phyloP scores from a whole-genome alignment of 2,888 invertebrate genomes.

The Drosophila subquinaria region DNA sequence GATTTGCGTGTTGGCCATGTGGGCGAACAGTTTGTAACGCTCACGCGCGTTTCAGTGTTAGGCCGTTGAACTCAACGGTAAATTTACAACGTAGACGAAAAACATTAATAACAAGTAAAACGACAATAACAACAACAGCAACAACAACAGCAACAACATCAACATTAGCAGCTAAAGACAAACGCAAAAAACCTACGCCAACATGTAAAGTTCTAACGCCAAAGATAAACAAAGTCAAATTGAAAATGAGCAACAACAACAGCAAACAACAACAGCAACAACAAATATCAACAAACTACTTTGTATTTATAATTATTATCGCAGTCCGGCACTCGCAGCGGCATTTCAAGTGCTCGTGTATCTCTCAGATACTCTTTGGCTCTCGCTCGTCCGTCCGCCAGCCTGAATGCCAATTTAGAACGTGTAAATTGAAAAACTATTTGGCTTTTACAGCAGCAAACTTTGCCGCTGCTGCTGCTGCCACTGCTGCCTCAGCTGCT shows the following conservation, averaged over 20 bases:
- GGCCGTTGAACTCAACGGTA: constrained; percentile 79
- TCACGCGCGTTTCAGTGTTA: constrained; percentile 43
- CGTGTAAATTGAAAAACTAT: constrained; percentile 82
- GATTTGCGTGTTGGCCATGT: constrained; percentile 69
- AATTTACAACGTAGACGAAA: constrained; percentile 66
- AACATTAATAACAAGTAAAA: constrained; percentile 48
- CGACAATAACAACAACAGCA: constrained; percentile 42
- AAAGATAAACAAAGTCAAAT: constrained; percentile 76
- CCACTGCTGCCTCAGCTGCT: neutral
- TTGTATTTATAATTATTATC: constrained; percentile 81
- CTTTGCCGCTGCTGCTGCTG: constrained; percentile 14
- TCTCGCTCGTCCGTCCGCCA: constrained; percentile 3
- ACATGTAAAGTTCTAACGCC: constrained; percentile 81
- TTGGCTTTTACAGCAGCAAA: constrained; percentile 65
- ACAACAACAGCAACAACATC: constrained; percentile 6
- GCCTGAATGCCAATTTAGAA: constrained; percentile 69
- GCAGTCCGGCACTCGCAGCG: constrained; percentile 42
- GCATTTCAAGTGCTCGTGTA: constrained; percentile 63
- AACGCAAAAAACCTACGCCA: constrained; percentile 75
- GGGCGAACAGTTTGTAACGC: constrained; percentile 64
- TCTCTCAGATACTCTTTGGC: constrained; percentile 63
- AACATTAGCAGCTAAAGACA: constrained; percentile 16
- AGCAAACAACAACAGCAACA: constrained; percentile 20
- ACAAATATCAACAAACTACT: constrained; percentile 80
- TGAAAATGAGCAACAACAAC: constrained; percentile 62